A percentile compares a stretch with the other conserved stretches of the same genome.
Conservation (phyloP, 2,797 vertebrate genomes). For the Percopsis omiscomaycus region DNA sequence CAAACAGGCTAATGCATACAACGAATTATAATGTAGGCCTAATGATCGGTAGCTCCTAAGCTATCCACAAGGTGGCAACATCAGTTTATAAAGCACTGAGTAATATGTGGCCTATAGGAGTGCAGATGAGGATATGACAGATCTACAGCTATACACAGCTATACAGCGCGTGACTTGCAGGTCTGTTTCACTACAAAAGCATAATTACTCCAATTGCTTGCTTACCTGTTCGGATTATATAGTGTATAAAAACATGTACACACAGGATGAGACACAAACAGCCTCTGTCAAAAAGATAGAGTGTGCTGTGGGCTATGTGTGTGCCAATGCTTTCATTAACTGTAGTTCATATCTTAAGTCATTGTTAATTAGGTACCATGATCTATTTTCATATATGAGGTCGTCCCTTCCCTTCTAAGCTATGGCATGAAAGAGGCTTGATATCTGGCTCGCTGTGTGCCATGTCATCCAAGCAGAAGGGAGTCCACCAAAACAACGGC, state of each 20-base stretch:
- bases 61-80: constrained; percentile 70
- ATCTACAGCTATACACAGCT: too few relatives aligned
- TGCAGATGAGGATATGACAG: background rate
- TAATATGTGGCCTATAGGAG: background rate
- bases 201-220: too few relatives aligned
- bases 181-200: too few relatives aligned
- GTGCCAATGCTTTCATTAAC: too few relatives aligned
- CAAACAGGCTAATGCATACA: background rate
- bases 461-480: constrained; percentile 59
- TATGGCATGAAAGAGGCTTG: constrained; percentile 45
- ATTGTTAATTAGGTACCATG: constrained; percentile 11
- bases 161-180: too few relatives aligned
- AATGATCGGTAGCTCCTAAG: constrained; percentile 1
- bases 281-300: too few relatives aligned
- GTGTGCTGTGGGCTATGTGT: too few relatives aligned
- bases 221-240: too few relatives aligned
- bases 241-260: too few relatives aligned
- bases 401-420: constrained; percentile 31
- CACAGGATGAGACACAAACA: too few relatives aligned
- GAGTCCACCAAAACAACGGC: constrained; percentile 69
- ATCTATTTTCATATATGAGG: constrained; percentile 37
- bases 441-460: constrained; percentile 35
- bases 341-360: too few relatives aligned
- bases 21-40: background rate
- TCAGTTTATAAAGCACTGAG: constrained; percentile 44